These are phyloP conservation scores for Isichthys henryi DNA, from an alignment of 2,113 vertebrate species.

Conservation along the genomic window DNA sequence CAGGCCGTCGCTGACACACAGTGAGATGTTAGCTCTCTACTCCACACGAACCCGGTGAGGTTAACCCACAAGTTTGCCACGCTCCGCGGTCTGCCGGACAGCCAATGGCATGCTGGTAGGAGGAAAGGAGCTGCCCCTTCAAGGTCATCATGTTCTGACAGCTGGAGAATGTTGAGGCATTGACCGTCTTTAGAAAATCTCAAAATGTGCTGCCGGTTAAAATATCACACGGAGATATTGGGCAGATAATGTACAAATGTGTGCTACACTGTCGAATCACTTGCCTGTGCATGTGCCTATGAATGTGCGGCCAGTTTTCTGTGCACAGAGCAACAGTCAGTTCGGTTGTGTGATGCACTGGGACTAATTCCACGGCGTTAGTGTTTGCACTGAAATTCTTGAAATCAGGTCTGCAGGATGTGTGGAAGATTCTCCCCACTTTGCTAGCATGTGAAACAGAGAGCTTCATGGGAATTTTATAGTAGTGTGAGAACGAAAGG, in stretches of 20 bases:
- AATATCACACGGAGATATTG: neutral
- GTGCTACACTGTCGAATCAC: neutral
- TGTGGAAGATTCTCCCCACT: neutral
- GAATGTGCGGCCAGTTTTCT: neutral
- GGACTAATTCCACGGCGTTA: neutral
- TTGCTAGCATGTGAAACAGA: neutral
- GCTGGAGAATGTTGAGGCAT: neutral
- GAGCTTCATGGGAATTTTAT: neutral
- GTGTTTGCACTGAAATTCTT: neutral
- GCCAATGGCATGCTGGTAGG: neutral
- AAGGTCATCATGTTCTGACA: neutral
- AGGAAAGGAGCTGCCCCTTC: neutral
- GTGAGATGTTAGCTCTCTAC: neutral
- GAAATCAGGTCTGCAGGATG: neutral
- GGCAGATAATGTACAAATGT: neutral
- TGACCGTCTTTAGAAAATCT: neutral
- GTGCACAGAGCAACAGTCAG: neutral
- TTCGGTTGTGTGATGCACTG: neutral
- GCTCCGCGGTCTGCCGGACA: neutral
- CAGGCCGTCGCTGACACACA: neutral
- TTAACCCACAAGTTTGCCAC: neutral
- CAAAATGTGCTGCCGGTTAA: neutral
- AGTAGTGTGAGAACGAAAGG: conserved; percentile 35
- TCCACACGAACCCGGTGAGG: neutral
- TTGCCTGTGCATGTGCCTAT: neutral